Base-by-base conservation (phyloP, 2,797 vertebrate species). In the Gobionotothen gibberifrons region DNA sequence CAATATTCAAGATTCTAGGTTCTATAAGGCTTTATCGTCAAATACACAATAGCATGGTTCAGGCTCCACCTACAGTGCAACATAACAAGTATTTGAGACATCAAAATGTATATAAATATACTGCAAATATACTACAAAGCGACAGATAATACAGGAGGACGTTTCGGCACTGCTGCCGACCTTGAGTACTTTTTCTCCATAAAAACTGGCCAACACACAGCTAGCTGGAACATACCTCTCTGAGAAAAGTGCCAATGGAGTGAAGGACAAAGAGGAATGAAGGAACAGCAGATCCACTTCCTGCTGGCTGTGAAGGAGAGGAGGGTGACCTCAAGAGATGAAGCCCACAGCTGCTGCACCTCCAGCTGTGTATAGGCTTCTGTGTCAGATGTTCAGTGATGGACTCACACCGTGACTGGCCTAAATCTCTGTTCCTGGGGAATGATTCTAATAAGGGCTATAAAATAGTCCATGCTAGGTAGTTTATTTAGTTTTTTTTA, bases 291-390 rank as follows among this genome's bases (percentile, higher is more conserved):
- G 48, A 86, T 85, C 87, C 88, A 82, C 49, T 85, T 76, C 59
- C 81, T 17, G 13, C 56, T 8, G 3, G 82, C 88, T 83, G 87
- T 92, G 87, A 84, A 65, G 51, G 74, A 75, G 55, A 65, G 26
- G 21, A 46, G 69, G 76, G 40, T 79, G 88, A 90, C 89, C 87
- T 62, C 54, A 75, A 77, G 76, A 84, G 77, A 85, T 78, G 77
- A 76, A 59, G 78, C 39, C 0, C 46, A 74, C 86, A 86, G 83
- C 83, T 85, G 83, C 76, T 65, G 76, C 32, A 61, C 43, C 48
- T 82, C 89, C 88, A 90, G 88, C 78, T 89, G 89, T 82, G 80
- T 79, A 74, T 78, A 47, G 67, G 63, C 21, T 47, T 75, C 71
- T 40, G 51, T 75, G 61, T 49, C 71, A 72, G 79, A 82, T 81